Percentiles rank a stretch among this genome's conserved stretches.
Evolutionary conservation across 1,140 invertebrate genomes (phyloP).

Genomic region (Condylostylus longicornis): DNA sequence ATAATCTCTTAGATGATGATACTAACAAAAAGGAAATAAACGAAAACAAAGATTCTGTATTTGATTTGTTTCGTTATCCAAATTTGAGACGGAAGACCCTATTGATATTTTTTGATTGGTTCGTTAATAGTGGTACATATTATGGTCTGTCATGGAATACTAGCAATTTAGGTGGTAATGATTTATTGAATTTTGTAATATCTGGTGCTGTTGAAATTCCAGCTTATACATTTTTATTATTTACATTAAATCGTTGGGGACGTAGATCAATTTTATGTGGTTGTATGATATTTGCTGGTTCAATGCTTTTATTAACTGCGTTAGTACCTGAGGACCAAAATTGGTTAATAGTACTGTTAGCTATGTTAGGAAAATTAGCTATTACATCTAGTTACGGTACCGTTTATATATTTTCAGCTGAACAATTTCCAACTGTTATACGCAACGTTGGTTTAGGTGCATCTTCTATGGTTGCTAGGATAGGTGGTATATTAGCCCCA

Average conservation of each 20-base stretch:
- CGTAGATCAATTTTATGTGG: conserved; percentile 51
- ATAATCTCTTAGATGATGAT: conserved; percentile 36
- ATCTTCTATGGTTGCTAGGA: conserved; percentile 57
- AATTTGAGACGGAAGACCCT: conserved; percentile 54
- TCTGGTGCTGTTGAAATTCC: conserved; percentile 63
- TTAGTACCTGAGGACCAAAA: conserved; percentile 40
- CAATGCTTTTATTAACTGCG: conserved; percentile 41
- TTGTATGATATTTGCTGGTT: conserved; percentile 52
- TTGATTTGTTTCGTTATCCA: conserved; percentile 55
- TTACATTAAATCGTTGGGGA: conserved; percentile 56
- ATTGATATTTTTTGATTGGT: conserved; percentile 65
- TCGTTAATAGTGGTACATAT: conserved; percentile 63
- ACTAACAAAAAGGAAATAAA: conserved; percentile 29
- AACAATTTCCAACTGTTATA: conserved; percentile 72
- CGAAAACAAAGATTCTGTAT: conserved; percentile 33
- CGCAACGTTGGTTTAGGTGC: conserved; percentile 63
- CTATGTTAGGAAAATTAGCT: conserved; percentile 68
- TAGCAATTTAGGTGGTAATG: conserved; percentile 54
- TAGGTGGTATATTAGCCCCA: conserved; percentile 63
- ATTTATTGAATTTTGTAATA: conserved; percentile 60
- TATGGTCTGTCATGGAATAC: conserved; percentile 71
- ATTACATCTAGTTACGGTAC: conserved; percentile 68
- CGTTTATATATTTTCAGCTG: conserved; percentile 65
- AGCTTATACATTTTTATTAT: conserved; percentile 52
- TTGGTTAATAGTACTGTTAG: conserved; percentile 47